Evolutionary conservation across 2,797 vertebrate genomes (phyloP), one percentile per base, ranked within the genome.

Genomic region (Calcarius lapponicus): DNA sequence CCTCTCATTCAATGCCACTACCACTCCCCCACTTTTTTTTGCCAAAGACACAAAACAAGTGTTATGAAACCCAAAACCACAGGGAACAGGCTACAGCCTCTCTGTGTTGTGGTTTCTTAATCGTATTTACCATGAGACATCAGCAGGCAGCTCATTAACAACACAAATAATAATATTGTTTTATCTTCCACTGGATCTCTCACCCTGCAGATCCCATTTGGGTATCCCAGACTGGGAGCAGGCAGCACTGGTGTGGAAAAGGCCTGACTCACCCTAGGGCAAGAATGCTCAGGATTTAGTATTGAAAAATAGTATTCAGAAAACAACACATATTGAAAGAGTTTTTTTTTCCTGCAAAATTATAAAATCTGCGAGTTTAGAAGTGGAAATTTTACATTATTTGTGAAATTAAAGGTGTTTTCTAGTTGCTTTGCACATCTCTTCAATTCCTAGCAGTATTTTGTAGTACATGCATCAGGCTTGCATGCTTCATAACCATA

Each of bases 1-100:
- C 34, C 42, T 88, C 85, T 91, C 86, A 80, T 91, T 67, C 42
- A 51, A 16, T 80, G 81, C 90, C 26, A 10, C 82, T 90, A 75
- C 40, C 72, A 88, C 73, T 92, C 92, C 94, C 84, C 78, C 75
- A 51, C 91, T 94, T 90, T 29, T 91, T 60, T 82, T 93, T 80
- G 78, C 76, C 76, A 81, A 89, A 93, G 47, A 76, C 86, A 71
- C 1, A 24, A 87, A 69, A 91, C 43, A 78, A 91, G 61, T 24
- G 51, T 85, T 94, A 76, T 84, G 88, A 94, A 93, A 93, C 75
- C n/a, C 67, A 54, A 70, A 89, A 61, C 4, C 5, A 51, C 38
- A 57, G 28, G 17, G 65, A 90, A 53, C 42, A 21, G 28, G 47
- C 36, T 48, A 10, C 19, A 69, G 51, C 40, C 1, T 2, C 72